Base-by-base conservation (phyloP, 2,113 vertebrate species). In the Saiga tatarica region DNA sequence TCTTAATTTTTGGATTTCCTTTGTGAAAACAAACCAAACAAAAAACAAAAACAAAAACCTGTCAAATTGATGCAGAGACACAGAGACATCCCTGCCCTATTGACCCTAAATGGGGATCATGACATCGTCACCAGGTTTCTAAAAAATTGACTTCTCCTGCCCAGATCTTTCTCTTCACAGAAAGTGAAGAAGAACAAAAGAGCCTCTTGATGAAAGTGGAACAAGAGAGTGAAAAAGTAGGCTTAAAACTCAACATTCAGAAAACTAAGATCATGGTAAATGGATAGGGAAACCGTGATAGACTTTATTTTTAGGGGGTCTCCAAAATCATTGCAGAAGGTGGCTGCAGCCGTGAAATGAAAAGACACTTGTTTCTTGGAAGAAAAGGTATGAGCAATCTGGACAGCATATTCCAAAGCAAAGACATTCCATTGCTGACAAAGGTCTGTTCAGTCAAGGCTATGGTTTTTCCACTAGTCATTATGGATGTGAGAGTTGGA, bases 391-490 rank as follows among this genome's bases (percentile, higher is more conserved):
- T 19, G 33, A 19, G 0, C 33, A 67, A 67, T 10, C 64, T 36
- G 19, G 64, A 67, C 17, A n/a, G 30, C 62, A 36, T n/a, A 67
- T 36, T 67, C 1, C 17, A 67, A 36, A 67, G 33, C 33, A 67
- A 4, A 67, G 64, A 67, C 33, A 67, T 36, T 67, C 4, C 64
- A 0, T 67, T 36, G 64, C 16, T 5, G 4, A 67, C 16, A n/a
- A n/a, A n/a, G 7, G 33, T n/a, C 16, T 1, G 0, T 5, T 16
- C 19, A 10, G 16, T n/a, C 64, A 67, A 19, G 0, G 8, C 8
- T 67, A 2, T 21, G 4, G 0, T 10, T 36, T 10, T 19, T 10
- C 33, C 16, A 19, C 4, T 36, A 2, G 33, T 67, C 64, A 10
- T 67, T 67, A 5, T 36, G 28, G 13, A 62, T 62, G 13, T 62